Conservation (phyloP, 37 sponge, comb jelly and placozoan genomes). For the Diacarnus erythraeanus region DNA sequence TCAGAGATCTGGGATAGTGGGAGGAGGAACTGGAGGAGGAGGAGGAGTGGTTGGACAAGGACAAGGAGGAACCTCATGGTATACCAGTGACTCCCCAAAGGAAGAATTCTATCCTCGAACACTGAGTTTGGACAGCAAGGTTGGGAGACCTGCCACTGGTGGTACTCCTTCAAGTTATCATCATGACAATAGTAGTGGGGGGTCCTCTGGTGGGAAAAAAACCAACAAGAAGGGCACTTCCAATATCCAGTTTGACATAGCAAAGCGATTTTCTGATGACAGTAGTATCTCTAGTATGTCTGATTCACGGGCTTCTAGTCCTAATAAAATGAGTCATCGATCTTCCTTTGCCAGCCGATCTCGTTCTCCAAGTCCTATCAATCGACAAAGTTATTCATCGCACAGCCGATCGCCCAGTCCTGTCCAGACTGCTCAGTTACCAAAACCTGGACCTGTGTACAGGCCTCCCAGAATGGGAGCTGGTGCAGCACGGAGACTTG, state of each 20-base stretch:
- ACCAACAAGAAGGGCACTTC: background rate
- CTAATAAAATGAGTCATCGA: slow-evolving; percentile 9
- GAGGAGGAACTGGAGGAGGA: background rate
- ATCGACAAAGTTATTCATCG: slow-evolving; percentile 27
- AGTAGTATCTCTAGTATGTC: slow-evolving; percentile 34
- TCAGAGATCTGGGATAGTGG: background rate
- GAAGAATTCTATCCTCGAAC: slow-evolving; percentile 15
- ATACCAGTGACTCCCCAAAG: slow-evolving; percentile 33
- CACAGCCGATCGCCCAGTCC: slow-evolving; percentile 31
- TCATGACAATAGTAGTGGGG: background rate
- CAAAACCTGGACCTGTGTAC: background rate
- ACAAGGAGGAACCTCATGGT: slow-evolving; percentile 8
- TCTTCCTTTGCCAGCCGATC: slow-evolving; percentile 24
- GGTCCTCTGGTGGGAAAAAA: background rate
- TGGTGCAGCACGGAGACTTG: background rate
- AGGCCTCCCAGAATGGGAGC: background rate
- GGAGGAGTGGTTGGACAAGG: background rate
- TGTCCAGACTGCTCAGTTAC: background rate
- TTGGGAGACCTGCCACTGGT: background rate
- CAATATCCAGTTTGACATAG: slow-evolving; percentile 5
- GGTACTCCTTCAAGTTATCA: background rate
- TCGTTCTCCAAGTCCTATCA: slow-evolving; percentile 21
- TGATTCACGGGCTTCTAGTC: slow-evolving; percentile 15
- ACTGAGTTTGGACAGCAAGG: slow-evolving; percentile 16
- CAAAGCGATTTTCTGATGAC: slow-evolving; percentile 27